Evolutionary conservation across 2,113 vertebrate genomes (phyloP).

Genomic region (Cryptotis parvus): DNA sequence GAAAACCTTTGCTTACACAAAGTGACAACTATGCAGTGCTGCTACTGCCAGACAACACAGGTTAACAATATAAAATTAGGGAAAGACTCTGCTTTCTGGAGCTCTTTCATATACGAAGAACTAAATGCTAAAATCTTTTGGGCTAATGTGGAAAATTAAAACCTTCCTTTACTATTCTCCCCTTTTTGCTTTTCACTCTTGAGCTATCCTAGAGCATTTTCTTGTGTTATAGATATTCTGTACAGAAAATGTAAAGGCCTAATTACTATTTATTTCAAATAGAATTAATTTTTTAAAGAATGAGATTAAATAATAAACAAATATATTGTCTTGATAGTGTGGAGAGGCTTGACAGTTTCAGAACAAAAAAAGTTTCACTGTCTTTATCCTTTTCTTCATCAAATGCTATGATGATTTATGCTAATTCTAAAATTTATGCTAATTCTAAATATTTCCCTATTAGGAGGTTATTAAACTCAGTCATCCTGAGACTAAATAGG

Average conservation of each 20-base stretch:
- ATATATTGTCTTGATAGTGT: not conserved
- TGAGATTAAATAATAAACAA: not conserved
- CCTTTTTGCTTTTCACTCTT: not conserved
- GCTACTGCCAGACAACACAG: no score
- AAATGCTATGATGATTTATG: conserved; percentile 41
- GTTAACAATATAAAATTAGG: not conserved
- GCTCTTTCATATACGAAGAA: not conserved
- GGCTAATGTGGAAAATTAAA: not conserved
- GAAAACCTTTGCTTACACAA: not conserved
- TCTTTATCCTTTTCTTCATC: not conserved
- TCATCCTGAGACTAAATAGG: conserved; percentile 41
- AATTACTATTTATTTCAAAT: not conserved
- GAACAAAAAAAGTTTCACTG: not conserved
- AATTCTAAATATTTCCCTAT: conserved; percentile 21
- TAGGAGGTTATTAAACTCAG: conserved; percentile 36
- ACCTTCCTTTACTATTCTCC: not conserved
- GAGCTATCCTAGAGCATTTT: not conserved
- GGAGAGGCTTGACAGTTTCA: not conserved
- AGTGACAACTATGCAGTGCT: not conserved
- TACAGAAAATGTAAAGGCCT: not conserved
- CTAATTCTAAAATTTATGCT: conserved; percentile 3
- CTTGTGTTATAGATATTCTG: not conserved
- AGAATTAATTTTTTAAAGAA: not conserved
- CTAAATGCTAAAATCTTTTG: not conserved
- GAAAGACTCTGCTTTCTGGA: not conserved